A percentile compares a stretch with the other conserved stretches of the same genome.
These are phyloP conservation scores for Holothuria glaberrima DNA, from an alignment of 35 echinoderm and acorn worm species.

Conservation along the genomic window DNA sequence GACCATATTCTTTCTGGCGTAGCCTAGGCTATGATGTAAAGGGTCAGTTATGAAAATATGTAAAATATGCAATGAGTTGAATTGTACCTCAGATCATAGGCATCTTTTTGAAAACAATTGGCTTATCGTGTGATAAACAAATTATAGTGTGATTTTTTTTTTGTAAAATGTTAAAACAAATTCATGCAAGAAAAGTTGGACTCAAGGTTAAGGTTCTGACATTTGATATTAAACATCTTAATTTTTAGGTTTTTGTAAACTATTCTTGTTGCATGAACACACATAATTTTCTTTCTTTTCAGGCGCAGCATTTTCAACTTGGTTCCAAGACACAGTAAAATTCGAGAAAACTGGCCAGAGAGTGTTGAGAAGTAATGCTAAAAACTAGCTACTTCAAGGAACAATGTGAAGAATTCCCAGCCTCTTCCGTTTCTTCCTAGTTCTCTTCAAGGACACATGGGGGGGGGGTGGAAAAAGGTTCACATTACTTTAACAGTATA, in stretches of 20 bases:
- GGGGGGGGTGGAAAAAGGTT: not conserved
- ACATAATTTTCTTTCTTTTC: not conserved
- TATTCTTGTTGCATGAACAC: not conserved
- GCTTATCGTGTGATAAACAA: not conserved
- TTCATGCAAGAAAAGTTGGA: not conserved
- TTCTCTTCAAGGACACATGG: not conserved
- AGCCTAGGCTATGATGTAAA: not conserved
- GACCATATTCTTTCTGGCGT: not conserved
- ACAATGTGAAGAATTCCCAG: conserved; percentile 3
- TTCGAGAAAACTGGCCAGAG: not conserved
- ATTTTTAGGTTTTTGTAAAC: not conserved
- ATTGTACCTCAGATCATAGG: not conserved
- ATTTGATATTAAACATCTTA: not conserved
- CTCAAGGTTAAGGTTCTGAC: no score
- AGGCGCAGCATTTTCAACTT: conserved; percentile 1
- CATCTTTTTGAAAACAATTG: not conserved
- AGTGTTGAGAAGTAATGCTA: not conserved
- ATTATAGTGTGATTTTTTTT: not conserved
- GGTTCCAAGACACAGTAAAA: not conserved
- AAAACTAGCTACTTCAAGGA: not conserved
- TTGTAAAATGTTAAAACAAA: not conserved
- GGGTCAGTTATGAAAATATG: not conserved
- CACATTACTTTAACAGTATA: not conserved
- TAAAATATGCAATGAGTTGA: not conserved
- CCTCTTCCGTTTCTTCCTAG: not conserved